Evolutionary conservation across 1,140 invertebrate genomes (phyloP).

Genomic region (Hycleus cichorii): DNA sequence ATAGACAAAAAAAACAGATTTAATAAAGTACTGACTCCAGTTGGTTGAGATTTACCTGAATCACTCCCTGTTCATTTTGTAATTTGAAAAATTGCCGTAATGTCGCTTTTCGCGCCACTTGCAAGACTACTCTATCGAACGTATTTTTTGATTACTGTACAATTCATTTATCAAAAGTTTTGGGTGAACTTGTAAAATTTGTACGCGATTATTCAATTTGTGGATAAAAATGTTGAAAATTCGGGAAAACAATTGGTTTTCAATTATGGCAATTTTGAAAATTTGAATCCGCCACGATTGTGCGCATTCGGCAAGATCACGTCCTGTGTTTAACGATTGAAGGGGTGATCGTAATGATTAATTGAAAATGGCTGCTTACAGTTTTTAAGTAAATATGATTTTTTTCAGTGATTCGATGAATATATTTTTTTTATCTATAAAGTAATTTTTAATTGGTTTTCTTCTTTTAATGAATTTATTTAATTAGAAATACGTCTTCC

Average conservation of each 20-base stretch:
- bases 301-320: too few relatives aligned
- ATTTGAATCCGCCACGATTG: neutral
- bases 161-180: too few relatives aligned
- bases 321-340: neutral
- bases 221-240: neutral
- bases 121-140: too few relatives aligned
- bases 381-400: conserved; percentile 19
- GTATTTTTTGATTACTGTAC: too few relatives aligned
- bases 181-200: too few relatives aligned
- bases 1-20: too few relatives aligned
- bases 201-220: too few relatives aligned
- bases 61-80: too few relatives aligned
- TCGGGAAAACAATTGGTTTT: neutral
- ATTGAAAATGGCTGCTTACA: conserved; percentile 22
- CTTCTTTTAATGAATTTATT: neutral
- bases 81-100: too few relatives aligned
- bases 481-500: conserved; percentile 5
- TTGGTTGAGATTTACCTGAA: too few relatives aligned
- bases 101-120: too few relatives aligned
- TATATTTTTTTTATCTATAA: conserved; percentile 5
- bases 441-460: neutral
- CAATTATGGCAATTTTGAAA: neutral
- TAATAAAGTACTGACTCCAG: too few relatives aligned
- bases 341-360: conserved; percentile 7
- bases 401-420: conserved; percentile 21